A percentile compares a stretch with the other conserved stretches of the same genome.
phyloP scores from a whole-genome alignment of 23 tunicate species.

The Oikopleura albicans region DNA sequence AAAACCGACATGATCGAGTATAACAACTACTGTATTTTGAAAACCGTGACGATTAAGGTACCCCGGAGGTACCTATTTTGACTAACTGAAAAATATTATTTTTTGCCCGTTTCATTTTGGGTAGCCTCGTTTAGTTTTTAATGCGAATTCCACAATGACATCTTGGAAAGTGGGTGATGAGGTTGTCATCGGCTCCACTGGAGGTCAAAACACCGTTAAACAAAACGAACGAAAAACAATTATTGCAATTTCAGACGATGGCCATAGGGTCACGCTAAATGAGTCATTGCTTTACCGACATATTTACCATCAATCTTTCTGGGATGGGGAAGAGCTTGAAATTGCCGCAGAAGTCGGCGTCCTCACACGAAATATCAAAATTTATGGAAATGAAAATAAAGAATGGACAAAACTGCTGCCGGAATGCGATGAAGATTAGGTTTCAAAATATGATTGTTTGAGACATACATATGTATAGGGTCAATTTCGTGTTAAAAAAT shows the following conservation, averaged over 20 bases:
- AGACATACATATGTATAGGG: too few relatives aligned
- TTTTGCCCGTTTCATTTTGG: too few relatives aligned
- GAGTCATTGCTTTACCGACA: constrained; percentile 31
- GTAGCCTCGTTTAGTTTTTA: constrained; percentile 16
- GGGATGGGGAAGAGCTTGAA: constrained; percentile 10
- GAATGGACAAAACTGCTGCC: not conserved
- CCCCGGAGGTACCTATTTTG: too few relatives aligned
- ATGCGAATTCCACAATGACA: constrained; percentile 25
- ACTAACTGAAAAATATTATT: not conserved
- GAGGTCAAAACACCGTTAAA: constrained; percentile 17
- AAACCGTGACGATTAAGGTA: too few relatives aligned
- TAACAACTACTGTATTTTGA: too few relatives aligned
- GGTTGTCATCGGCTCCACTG: constrained; percentile 63
- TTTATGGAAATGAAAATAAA: constrained; percentile 27
- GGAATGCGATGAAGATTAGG: not conserved
- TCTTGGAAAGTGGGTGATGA: constrained; percentile 52
- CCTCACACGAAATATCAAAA: constrained; percentile 42
- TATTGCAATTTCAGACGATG: constrained; percentile 24
- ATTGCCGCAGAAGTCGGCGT: constrained; percentile 64
- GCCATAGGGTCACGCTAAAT: constrained; percentile 23
- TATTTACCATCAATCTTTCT: constrained; percentile 21
- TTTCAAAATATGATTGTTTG: too few relatives aligned
- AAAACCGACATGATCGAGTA: too few relatives aligned
- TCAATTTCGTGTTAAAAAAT: too few relatives aligned
- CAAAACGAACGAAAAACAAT: constrained; percentile 9